A percentile compares a stretch with the other conserved stretches of the same genome.
Conservation (phyloP, 37 sponge, comb jelly and placozoan species). For the Oopsacas minuta region DNA sequence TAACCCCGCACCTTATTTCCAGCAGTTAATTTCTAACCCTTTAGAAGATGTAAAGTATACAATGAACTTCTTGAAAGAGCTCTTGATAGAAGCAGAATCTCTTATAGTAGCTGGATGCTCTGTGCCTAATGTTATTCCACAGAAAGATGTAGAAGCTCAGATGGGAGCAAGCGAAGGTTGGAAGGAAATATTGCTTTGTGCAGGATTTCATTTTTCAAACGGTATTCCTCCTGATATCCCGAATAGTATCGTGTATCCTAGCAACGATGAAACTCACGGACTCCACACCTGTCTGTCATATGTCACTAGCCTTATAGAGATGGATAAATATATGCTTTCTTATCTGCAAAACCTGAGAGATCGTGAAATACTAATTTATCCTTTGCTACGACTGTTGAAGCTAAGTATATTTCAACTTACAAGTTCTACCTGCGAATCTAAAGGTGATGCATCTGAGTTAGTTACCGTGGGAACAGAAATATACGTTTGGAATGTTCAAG, state of each 20-base stretch:
- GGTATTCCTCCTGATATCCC: slow-evolving; percentile 48
- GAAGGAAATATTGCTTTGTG: slow-evolving; percentile 56
- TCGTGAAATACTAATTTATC: background rate
- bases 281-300: slow-evolving; percentile 32
- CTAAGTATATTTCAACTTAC: background rate
- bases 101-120: slow-evolving; percentile 27
- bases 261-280: slow-evolving; percentile 71
- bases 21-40: background rate
- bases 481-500: background rate
- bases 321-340: background rate
- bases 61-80: slow-evolving; percentile 24
- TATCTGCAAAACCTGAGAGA: background rate
- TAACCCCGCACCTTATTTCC: slow-evolving; percentile 19
- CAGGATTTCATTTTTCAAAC: slow-evolving; percentile 64
- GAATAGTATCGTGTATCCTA: slow-evolving; percentile 63
- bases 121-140: slow-evolving; percentile 46
- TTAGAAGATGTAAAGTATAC: background rate
- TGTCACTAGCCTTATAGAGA: background rate
- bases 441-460: background rate
- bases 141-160: slow-evolving; percentile 37
- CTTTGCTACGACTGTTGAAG: background rate
- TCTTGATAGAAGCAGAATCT: slow-evolving; percentile 34
- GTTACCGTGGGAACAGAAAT: background rate
- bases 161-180: slow-evolving; percentile 54
- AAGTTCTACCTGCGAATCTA: background rate